Percentiles rank a stretch among this genome's conserved stretches.
Evolutionary conservation across 2,888 invertebrate genomes (phyloP).

Genomic region (Rhabditoides inermis): DNA sequence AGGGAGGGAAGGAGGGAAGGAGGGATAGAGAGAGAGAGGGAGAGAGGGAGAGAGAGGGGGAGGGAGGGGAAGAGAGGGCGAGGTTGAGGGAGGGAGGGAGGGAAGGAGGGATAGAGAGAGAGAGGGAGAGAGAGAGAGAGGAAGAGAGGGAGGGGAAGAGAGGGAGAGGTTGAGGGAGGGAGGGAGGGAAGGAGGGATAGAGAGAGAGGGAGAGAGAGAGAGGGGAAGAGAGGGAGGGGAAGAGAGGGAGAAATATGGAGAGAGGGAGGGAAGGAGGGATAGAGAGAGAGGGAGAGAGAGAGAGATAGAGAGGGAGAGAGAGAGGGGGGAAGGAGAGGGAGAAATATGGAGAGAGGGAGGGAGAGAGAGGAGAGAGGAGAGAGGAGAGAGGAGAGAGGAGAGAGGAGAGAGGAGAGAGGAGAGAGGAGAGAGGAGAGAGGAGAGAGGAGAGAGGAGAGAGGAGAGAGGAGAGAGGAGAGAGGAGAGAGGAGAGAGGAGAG

Average conservation of each 20-base stretch:
- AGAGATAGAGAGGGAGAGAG: no score
- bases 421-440: not conserved
- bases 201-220: not conserved
- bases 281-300: no score
- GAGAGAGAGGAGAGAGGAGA: no score
- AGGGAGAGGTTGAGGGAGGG: no score
- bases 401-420: not conserved
- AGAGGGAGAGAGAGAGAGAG: not conserved
- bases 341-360: no score
- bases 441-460: not conserved
- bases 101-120: no score
- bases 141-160: not conserved
- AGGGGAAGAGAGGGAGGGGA: not conserved
- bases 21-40: no score
- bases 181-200: not conserved
- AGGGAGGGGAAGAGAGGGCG: no score
- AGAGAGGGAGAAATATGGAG: no score
- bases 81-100: no score
- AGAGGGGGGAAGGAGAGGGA: not conserved
- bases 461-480: not conserved
- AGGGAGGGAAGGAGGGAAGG: no score
- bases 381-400: not conserved
- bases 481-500: not conserved
- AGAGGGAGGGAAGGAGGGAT: no score
- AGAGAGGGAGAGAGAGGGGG: not conserved